Evolutionary conservation across 2,888 invertebrate genomes (phyloP).

Genomic region (Polylopha cassiicola): DNA sequence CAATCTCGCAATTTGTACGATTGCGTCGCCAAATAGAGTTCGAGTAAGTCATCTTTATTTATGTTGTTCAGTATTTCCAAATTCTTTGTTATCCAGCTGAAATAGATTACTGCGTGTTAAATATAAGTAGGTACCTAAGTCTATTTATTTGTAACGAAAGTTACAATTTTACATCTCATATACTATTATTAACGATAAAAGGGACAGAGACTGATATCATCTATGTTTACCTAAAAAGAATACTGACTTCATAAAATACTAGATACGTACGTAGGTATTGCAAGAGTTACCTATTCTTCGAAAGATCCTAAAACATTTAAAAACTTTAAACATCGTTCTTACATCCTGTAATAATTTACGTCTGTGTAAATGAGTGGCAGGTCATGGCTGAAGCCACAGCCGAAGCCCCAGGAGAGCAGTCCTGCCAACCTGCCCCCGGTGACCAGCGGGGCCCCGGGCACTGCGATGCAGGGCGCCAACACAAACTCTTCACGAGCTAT

Average conservation of each 20-base stretch:
- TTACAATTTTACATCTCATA: too few relatives aligned
- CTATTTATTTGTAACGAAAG: too few relatives aligned
- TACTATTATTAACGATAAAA: too few relatives aligned
- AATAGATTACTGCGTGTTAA: too few relatives aligned
- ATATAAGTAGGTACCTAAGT: too few relatives aligned
- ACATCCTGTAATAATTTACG: constrained; percentile 38
- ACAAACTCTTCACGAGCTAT: constrained; percentile 37
- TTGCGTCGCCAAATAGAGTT: constrained; percentile 43
- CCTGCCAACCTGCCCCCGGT: constrained; percentile 40
- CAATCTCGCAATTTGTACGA: constrained; percentile 37
- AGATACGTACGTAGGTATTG: too few relatives aligned
- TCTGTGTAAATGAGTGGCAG: constrained; percentile 56
- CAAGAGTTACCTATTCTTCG: too few relatives aligned
- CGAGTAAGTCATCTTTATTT: constrained; percentile 29
- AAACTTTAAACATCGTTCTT: constrained; percentile 25
- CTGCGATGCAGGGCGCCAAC: constrained; percentile 47
- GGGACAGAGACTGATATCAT: too few relatives aligned
- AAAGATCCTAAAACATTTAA: too few relatives aligned
- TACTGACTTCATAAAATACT: too few relatives aligned
- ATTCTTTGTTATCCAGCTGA: constrained; percentile 54
- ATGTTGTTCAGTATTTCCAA: constrained; percentile 33
- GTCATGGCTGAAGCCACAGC: constrained; percentile 55
- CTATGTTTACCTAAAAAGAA: too few relatives aligned
- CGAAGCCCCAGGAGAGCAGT: constrained; percentile 63
- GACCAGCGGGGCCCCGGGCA: constrained; percentile 61